Base-by-base conservation (phyloP, 2,113 vertebrate genomes). In the Seriola quinqueradiata region DNA sequence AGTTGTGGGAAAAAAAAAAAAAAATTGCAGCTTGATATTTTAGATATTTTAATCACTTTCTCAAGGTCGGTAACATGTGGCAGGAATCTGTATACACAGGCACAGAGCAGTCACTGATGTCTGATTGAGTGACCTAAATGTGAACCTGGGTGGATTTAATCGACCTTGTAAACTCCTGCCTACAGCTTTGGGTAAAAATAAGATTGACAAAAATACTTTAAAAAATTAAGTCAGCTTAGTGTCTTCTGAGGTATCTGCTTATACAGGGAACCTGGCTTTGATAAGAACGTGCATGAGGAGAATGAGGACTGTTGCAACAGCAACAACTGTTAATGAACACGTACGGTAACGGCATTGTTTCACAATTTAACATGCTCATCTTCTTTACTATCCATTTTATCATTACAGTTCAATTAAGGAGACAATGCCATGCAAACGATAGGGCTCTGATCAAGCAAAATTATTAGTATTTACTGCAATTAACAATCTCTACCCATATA, bases 1-100 rank as follows among this genome's bases (percentile, higher is more conserved):
- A 66, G 28, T 12, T 48, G 19, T n/a, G 16, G 54, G 40, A 4
- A n/a, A 44, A 48, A n/a, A 67, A 38, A 48, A 52, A 23, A 63
- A 21, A 19, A 19, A 3, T 52, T 81, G 23, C 28, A 28, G 28
- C 28, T 28, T 28, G 28, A 28, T 28, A 28, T 28, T 28, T 28
- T 28, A 28, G 28, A 83, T 77, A 70, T 63, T 61, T 73, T 23
- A 70, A 74, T 77, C 59, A 25, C 32, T 38, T 46, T 40, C 64
- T 73, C 16, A 44, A 40, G 50, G 61, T 84, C 12, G 48, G 79
- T 38, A 44, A 65, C 54, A 42, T 42, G 46, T 58, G 32, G 34
- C 63, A 77, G 57, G 60, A 34, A 21, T 68, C 1, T 0, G 8
- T n/a, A 57, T 14, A 58, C 48, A 23, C 36, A 23, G 46, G 38